Evolutionary conservation across 2,797 vertebrate species (phyloP), one percentile per base, ranked within the genome.

Genomic region (Tokudaia tokunoshimensis): DNA sequence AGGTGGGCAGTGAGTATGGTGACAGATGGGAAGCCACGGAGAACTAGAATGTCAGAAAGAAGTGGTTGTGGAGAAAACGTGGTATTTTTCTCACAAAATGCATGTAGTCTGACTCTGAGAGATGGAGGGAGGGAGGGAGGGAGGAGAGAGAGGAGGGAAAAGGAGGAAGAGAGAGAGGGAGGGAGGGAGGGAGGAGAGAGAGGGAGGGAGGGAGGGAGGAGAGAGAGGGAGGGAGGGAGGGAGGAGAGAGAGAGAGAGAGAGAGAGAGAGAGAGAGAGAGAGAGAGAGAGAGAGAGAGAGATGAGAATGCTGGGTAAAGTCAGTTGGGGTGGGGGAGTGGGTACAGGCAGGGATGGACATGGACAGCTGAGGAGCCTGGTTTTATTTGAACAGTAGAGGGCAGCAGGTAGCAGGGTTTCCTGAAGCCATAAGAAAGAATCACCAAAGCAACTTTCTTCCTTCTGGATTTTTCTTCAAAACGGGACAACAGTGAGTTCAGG

Each of bases 321-420:
- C 24, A 1, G 67, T 34, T 67, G 29, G 92, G 50, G 34, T 22
- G 9, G 0, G 1, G 44, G 44, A 50, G 67, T n/a, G 55, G 55
- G 29, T 0, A 8, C 1, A 1, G 74, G 26, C 59, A 0, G 13
- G 2, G n/a, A 52, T 4, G 20, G 22, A 88, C n/a, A 52, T 4
- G 20, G 22, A 88, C n/a, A 1, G 3, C n/a, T 55, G 34, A 47
- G 61, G 34, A 65, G 55, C 19, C 5, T 70, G 90, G 50, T 88
- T 96, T 94, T 85, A 96, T 90, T 92, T 96, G 96, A 96, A 97
- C 98, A 98, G 98, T 26, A 98, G 98, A 98, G 98, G 98, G 98
- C 98, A 96, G 52, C 50, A 97, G 84, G 65, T 4, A 26, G 63
- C 13, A 70, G 50, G 10, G 59, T 94, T 96, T 97, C 92, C 96